Evolutionary conservation across 2,113 vertebrate species (phyloP), one percentile per base, ranked within the genome.

Genomic region (Stegostoma tigrinum): DNA sequence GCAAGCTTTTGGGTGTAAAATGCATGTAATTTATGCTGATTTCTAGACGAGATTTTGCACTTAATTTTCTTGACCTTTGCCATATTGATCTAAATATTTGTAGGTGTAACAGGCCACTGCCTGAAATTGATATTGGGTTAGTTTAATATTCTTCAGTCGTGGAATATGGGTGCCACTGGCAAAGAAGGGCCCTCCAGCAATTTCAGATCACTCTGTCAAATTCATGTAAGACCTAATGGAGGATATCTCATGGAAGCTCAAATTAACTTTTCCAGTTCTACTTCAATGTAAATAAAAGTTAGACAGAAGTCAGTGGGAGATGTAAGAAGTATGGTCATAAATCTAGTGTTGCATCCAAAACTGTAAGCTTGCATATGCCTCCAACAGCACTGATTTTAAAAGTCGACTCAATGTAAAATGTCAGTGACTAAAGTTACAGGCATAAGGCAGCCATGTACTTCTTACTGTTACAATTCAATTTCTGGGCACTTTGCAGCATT

Each of bases 131-230:
- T 17, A 5, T 38, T 83, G 78, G 78, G 15, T 42, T 80, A 4
- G 19, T 80, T 38, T 38, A 38, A 75, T n/a, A 34, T 75, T 75
- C 27, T 75, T 75, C 8, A 75, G 10, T 75, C 27, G n/a, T 75
- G 72, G 72, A 8, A 34, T 72, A 8, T 75, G 27, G 1, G 30
- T 24, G 23, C 72, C 27, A 75, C 2, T 34, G 72, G 78, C n/a
- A 42, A 42, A 42, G 75, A 80, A n/a, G n/a, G 14, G n/a, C 15
- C 0, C 14, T 30, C 86, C 48, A 89, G 5, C 24, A 34, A 48
- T 90, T 90, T 90, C 86, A 61, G 27, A 90, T 90, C 86, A 12
- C 38, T 38, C 78, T 90, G 52, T 61, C 34, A 90, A 90, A 90
- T 30, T 27, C 24, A 17, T 90, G 86, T 61, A 38, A 75, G 30